Evolutionary conservation across 1,140 invertebrate species (phyloP).

Genomic region (Drosophila saltans): DNA sequence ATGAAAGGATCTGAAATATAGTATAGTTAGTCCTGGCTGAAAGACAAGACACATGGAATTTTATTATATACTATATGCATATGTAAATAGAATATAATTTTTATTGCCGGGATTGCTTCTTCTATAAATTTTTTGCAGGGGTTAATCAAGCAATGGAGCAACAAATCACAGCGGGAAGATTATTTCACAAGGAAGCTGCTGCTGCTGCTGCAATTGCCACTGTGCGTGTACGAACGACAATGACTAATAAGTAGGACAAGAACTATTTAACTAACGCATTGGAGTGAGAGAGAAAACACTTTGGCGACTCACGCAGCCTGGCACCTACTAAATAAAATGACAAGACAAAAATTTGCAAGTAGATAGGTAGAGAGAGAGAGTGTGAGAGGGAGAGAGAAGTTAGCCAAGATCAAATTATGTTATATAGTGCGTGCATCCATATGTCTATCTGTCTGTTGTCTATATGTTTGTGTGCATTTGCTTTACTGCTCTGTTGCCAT

Average conservation of each 20-base stretch:
- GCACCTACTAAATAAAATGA: constrained; percentile 37
- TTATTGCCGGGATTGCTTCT: no score
- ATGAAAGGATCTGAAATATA: no score
- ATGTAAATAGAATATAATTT: no score
- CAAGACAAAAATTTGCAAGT: constrained; percentile 37
- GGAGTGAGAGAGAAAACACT: constrained; percentile 1
- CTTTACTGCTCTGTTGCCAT: constrained; percentile 57
- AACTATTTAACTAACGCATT: constrained; percentile 31
- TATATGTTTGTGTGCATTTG: constrained; percentile 35
- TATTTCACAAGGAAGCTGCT: constrained; percentile 7
- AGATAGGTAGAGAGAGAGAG: no score
- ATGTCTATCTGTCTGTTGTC: neutral
- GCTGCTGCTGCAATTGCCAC: constrained; percentile 1
- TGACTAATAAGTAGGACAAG: constrained; percentile 42
- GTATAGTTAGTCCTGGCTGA: no score
- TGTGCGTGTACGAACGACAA: constrained; percentile 45
- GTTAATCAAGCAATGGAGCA: constrained; percentile 24
- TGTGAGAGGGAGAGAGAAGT: constrained; percentile 43
- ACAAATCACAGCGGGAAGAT: neutral
- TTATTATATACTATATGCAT: no score
- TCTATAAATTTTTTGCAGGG: constrained; percentile 40
- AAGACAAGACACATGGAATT: no score
- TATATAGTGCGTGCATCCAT: constrained; percentile 43
- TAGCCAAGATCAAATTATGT: constrained; percentile 66
- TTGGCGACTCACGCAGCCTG: constrained; percentile 64